These are phyloP conservation scores for Leucoraja erinaceus DNA, from an alignment of 2,113 vertebrate species.

Conservation along the genomic window DNA sequence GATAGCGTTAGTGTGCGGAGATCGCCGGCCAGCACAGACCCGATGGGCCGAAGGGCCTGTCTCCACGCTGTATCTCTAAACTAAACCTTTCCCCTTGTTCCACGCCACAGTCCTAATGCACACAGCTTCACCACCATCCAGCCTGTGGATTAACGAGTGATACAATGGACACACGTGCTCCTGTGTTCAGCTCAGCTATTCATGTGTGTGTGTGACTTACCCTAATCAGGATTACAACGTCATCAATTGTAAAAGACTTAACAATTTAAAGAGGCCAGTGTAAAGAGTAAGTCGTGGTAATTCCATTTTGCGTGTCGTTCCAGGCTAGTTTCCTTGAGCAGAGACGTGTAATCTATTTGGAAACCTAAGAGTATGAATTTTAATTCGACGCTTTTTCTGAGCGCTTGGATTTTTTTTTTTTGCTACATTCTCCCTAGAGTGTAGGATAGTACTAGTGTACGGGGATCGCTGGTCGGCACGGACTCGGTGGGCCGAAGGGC, in stretches of 20 bases:
- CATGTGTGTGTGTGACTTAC: slow-evolving; percentile 75
- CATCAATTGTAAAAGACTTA: slow-evolving; percentile 97
- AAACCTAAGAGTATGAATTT: slow-evolving; percentile 99
- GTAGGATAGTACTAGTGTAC: no score
- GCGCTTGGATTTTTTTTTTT: slow-evolving; percentile 49
- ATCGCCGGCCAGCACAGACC: no score
- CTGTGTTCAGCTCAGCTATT: slow-evolving; percentile 66
- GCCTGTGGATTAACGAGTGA: slow-evolving; percentile 72
- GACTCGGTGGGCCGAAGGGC: no score
- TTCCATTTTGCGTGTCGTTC: slow-evolving; percentile 79
- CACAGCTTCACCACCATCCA: slow-evolving; percentile 52
- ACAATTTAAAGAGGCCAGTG: slow-evolving; percentile 81
- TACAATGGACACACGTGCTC: slow-evolving; percentile 86
- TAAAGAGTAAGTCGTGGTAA: slow-evolving; percentile 76
- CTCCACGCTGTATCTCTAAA: no score
- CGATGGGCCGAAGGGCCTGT: no score
- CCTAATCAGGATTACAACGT: slow-evolving; percentile 86
- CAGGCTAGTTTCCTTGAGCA: slow-evolving; percentile 59
- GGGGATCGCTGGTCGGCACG: no score
- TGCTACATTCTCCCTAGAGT: no score
- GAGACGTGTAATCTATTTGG: slow-evolving; percentile 95
- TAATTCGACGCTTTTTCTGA: slow-evolving; percentile 70
- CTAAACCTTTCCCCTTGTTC: background rate
- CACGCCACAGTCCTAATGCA: slow-evolving; percentile 40
- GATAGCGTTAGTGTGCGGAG: no score